phyloP scores from a whole-genome alignment of 2,888 invertebrate genomes.

The Conistra vaccinii region DNA sequence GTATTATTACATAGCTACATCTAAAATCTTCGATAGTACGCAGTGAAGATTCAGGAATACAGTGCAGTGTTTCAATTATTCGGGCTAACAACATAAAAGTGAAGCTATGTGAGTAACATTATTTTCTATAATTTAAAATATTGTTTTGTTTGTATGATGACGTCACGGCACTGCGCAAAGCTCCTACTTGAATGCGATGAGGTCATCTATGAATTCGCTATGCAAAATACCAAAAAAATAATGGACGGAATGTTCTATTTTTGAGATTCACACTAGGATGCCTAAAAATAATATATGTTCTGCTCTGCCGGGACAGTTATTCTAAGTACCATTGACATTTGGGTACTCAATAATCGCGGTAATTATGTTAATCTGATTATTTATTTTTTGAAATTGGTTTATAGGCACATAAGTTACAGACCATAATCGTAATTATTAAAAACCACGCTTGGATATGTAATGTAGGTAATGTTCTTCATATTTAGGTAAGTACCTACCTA shows the following conservation, averaged over 20 bases:
- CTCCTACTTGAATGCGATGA: constrained; percentile 21
- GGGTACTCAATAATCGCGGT: background rate
- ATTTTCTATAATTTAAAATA: background rate
- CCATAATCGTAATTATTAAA: background rate
- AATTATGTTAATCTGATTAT: background rate
- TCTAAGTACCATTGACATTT: too few relatives aligned
- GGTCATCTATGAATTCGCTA: constrained; percentile 17
- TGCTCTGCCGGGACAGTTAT: background rate
- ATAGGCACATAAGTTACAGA: background rate
- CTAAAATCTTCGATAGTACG: background rate
- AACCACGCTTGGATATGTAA: background rate
- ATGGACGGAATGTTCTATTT: constrained; percentile 24
- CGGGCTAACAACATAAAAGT: background rate
- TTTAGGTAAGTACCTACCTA: background rate
- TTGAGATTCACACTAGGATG: constrained; percentile 3
- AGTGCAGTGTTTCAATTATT: constrained; percentile 4
- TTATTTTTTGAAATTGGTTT: background rate
- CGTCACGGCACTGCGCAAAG: constrained; percentile 12
- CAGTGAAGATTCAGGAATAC: background rate
- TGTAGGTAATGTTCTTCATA: background rate
- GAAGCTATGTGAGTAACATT: constrained; percentile 5
- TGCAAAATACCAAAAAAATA: background rate
- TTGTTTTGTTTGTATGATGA: constrained; percentile 22
- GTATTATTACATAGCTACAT: background rate
- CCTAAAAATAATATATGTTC: constrained; percentile 6